A percentile compares a stretch with the other conserved stretches of the same genome.
Evolutionary conservation across 2,113 vertebrate genomes (phyloP).

Genomic region (Petromus typicus): DNA sequence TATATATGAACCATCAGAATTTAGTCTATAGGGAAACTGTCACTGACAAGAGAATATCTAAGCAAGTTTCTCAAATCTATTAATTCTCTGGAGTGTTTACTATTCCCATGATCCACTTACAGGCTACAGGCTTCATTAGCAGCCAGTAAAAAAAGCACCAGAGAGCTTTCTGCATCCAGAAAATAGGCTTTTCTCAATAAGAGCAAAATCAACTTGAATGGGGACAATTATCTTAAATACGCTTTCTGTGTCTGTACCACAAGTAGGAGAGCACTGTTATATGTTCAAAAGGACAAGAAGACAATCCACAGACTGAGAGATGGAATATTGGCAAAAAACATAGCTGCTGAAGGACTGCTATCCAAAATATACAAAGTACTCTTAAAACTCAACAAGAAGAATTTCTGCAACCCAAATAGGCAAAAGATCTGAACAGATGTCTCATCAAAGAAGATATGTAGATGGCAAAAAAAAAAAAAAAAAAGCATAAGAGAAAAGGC

Average conservation of each 20-base stretch:
- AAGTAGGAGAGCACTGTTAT: not conserved
- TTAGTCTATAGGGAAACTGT: not conserved
- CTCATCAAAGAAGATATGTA: not conserved
- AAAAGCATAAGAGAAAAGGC: not conserved
- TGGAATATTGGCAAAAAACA: not conserved
- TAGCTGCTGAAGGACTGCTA: not conserved
- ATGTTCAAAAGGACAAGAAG: not conserved
- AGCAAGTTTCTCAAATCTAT: constrained; percentile 6
- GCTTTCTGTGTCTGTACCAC: not conserved
- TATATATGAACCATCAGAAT: not conserved
- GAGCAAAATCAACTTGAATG: constrained; percentile 10
- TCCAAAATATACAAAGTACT: constrained; percentile 24
- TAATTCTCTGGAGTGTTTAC: not conserved
- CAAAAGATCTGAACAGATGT: constrained; percentile 9
- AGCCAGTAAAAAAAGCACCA: not conserved
- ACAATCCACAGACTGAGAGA: not conserved
- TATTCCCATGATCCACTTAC: not conserved
- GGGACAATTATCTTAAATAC: not conserved
- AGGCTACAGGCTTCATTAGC: not conserved
- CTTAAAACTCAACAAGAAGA: constrained; percentile 35
- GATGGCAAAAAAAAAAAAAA: not conserved
- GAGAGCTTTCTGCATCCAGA: not conserved
- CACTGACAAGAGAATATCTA: not conserved
- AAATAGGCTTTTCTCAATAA: not conserved
- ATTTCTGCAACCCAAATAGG: not conserved